Base-by-base conservation (phyloP, 2,888 invertebrate genomes). In the Meliscaeva auricollis region DNA sequence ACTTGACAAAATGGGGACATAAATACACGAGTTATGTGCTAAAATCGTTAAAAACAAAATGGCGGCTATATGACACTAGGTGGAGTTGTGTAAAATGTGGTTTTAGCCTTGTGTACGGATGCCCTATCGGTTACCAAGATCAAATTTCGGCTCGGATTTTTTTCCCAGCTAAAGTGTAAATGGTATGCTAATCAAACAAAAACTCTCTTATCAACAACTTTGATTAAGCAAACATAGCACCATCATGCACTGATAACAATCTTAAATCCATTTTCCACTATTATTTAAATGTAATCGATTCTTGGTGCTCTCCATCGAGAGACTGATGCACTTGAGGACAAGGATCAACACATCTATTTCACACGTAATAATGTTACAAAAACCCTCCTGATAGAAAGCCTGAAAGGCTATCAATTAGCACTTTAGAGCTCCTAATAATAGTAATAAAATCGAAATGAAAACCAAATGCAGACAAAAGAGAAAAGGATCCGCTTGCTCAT, bases 391-490 rank as follows among this genome's bases (percentile, higher is more conserved):
- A 76, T 75, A 68, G 72, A 77, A 69, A 26, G 11, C 73, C 77
- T 77, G 68, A 77, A 77, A 85, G 77, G 69, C 85, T 81, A 81
- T 85, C 80, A 85, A 85, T 85, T 81, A 85, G 73, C 85, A 81
- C 85, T 81, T 85, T 76, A 81, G 85, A 81, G 73, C 76, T 81
- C 76, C 77, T 85, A 85, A 85, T 85, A 85, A 85, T 73, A 81
- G 85, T 85, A 76, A 81, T 85, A 81, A 85, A 85, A 81, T 81
- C 81, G 68, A 80, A 84, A 72, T 81, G 85, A 81, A 81, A 81
- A 58, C 26, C 17, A 9, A 44, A 62, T 44, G 30, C 68, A 50
- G 54, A 84, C 68, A 81, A 76, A 77, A 20, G 41, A 32, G 3
- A 64, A 69, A 81, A 73, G 85, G 72, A 77, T 78, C 35, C 48